Percentiles rank a stretch among this genome's conserved stretches.
Evolutionary conservation across 37 sponge, comb jelly and placozoan species (phyloP).

Genomic region (Theonella swinhoei): DNA sequence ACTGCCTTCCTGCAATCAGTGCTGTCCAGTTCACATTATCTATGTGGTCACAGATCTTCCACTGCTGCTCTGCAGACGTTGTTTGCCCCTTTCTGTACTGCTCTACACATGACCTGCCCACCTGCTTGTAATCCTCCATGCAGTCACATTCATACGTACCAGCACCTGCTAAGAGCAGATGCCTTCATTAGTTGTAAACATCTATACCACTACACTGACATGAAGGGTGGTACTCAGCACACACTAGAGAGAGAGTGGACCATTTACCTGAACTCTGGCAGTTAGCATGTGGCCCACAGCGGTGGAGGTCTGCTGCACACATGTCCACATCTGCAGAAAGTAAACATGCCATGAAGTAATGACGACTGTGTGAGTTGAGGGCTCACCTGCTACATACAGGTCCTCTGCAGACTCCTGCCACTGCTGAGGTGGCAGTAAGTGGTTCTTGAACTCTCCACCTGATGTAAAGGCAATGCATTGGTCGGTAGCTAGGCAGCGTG

Average conservation of each 20-base stretch:
- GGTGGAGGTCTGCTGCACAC: conserved; percentile 65
- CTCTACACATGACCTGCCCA: conserved; percentile 31
- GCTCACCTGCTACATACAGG: conserved; percentile 57
- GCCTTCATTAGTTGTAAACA: neutral
- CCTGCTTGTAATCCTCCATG: conserved; percentile 9
- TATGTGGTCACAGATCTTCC: conserved; percentile 36
- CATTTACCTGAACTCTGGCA: conserved; percentile 51
- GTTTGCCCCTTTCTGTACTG: conserved; percentile 39
- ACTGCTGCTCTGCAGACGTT: conserved; percentile 3
- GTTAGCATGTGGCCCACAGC: conserved; percentile 43
- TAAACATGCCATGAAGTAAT: neutral
- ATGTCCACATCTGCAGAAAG: conserved; percentile 51
- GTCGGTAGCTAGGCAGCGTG: conserved; percentile 38
- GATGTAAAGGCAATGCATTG: conserved; percentile 57
- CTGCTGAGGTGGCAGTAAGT: neutral
- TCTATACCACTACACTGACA: too few relatives aligned
- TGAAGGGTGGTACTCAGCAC: too few relatives aligned
- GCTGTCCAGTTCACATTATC: conserved; percentile 47
- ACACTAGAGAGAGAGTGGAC: too few relatives aligned
- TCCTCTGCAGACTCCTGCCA: conserved; percentile 27
- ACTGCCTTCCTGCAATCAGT: conserved; percentile 7
- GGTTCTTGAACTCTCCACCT: conserved; percentile 44
- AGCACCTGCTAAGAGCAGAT: conserved; percentile 13
- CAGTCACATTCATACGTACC: conserved; percentile 16
- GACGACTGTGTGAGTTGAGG: neutral